These are phyloP conservation scores for Phrynocephalus versicolor DNA, from an alignment of 2,113 vertebrate species.

Conservation along the genomic window DNA sequence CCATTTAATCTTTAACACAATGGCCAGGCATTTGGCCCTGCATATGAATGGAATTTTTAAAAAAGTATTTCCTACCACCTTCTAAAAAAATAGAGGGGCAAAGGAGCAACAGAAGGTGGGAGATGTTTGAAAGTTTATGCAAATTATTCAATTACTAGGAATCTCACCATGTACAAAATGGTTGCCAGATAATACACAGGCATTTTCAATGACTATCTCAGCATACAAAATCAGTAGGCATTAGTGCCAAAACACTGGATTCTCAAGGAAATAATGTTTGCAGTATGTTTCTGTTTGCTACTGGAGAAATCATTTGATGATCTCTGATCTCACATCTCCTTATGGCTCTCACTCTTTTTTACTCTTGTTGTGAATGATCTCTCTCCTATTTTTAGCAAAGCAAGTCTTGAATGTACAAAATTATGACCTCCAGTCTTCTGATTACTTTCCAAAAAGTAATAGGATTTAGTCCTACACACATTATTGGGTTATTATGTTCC, in stretches of 20 bases:
- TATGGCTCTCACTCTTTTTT: neutral
- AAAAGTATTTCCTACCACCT: neutral
- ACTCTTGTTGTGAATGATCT: neutral
- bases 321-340: neutral
- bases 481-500: neutral
- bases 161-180: neutral
- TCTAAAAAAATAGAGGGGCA: neutral
- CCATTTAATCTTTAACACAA: slow-evolving; percentile 19
- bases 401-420: neutral
- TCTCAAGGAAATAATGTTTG: neutral
- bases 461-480: neutral
- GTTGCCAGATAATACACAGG: neutral
- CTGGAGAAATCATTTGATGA: neutral
- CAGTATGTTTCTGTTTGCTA: neutral
- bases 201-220: neutral
- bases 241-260: neutral
- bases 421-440: neutral
- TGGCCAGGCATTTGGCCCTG: neutral
- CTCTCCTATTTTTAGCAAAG: neutral
- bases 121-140: too few relatives aligned
- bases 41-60: neutral
- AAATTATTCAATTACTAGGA: too few relatives aligned
- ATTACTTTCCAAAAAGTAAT: neutral
- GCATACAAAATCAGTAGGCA: neutral
- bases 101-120: neutral